Evolutionary conservation across 2,797 vertebrate species (phyloP).

Genomic region (Eospalax fontanierii): DNA sequence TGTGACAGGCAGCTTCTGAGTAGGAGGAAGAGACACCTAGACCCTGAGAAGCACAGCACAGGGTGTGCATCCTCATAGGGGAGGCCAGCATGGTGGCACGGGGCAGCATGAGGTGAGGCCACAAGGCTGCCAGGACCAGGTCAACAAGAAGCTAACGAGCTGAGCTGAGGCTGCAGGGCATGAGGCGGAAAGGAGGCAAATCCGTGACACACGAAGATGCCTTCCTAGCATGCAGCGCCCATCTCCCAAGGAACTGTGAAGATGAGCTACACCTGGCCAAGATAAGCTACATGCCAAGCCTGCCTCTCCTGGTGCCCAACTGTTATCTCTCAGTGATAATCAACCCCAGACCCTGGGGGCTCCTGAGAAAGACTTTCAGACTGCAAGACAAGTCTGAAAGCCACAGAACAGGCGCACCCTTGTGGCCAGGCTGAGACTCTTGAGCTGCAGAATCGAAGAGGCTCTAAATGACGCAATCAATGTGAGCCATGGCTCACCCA

Average conservation of each 20-base stretch:
- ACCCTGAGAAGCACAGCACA: not conserved
- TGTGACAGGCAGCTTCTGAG: not conserved
- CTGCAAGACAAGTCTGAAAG: constrained; percentile 12
- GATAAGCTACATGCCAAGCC: constrained; percentile 21
- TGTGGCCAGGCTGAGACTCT: not conserved
- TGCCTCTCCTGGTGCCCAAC: not conserved
- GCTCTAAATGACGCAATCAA: not conserved
- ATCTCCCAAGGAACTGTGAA: constrained; percentile 54
- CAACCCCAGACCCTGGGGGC: not conserved
- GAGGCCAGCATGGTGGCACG: not conserved
- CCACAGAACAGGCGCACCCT: not conserved
- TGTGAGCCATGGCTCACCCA: not conserved
- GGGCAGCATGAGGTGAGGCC: not conserved
- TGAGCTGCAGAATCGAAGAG: not conserved
- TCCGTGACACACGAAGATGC: constrained; percentile 31
- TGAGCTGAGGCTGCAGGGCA: not conserved
- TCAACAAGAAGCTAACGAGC: not conserved
- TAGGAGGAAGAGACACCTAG: not conserved
- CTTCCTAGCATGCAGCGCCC: constrained; percentile 68
- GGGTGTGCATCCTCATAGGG: not conserved
- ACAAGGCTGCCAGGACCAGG: not conserved
- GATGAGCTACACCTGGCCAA: constrained; percentile 30
- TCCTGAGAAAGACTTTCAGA: not conserved
- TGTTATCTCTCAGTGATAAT: not conserved
- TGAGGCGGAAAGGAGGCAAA: too few species aligned